Evolutionary conservation across 2,797 vertebrate genomes (phyloP), one percentile per base, ranked within the genome.

Genomic region (Lindbergichthys nudifrons): DNA sequence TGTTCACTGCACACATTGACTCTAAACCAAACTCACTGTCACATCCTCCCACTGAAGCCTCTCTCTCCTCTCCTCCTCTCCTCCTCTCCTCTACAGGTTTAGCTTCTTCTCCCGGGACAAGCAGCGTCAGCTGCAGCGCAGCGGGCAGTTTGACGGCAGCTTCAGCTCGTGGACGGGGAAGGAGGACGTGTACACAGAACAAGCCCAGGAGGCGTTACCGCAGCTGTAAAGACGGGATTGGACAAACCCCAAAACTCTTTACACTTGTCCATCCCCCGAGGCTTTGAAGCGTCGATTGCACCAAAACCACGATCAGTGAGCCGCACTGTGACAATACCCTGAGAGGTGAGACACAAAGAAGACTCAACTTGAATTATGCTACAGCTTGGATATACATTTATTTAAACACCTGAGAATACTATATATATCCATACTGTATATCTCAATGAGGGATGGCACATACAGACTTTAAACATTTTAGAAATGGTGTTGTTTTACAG

Each of bases 61-160:
- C 58, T 60, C 13, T 73, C 13, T 54, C 39, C 42, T 78, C 32
- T 83, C 42, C 32, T 16, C 59, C 53, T 14, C 32, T 16, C 59
- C 53, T 14, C 59, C 19, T 23, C 19, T 0, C 75, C 63, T 64
- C 94, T 36, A 10, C 5, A 99, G 98, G 95, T 99, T 99, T 98
- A 99, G 96, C 80, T 98, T 99, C 93, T 99, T 99, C 94, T 99
- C 97, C 0, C 95, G 97, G 0, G 97, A 99, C 77, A 99, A 99
- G 91, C 96, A 91, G 87, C 95, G 96, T 12, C 87, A 93, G 90
- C 92, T 91, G 47, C 96, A 95, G 94, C 95, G 89, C 65, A 82
- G 76, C 0, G 54, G 70, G 0, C 91, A 93, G 70, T 87, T 96
- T 41, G 96, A 94, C 15, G 93, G 88, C 50, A 87, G 94, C 69